Base-by-base conservation (phyloP, 2,113 vertebrate species). In the Rhea americana region DNA sequence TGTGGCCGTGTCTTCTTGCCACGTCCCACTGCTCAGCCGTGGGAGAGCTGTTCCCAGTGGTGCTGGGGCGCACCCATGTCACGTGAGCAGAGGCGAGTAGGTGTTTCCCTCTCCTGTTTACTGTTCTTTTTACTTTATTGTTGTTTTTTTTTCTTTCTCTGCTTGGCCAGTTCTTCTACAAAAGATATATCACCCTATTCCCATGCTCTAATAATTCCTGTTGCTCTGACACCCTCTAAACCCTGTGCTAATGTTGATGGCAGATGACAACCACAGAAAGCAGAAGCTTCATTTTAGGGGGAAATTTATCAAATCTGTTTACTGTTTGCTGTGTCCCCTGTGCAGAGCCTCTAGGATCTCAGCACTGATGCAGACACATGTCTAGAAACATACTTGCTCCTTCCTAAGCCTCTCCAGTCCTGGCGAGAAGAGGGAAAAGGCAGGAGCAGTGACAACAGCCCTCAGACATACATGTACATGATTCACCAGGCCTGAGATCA, bases 251-350 rank as follows among this genome's bases (percentile, higher is more conserved):
- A 85, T 24, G 90, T 91, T 78, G 82, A 90, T 22, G 82, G 87
- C 80, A 87, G 85, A 86, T 84, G 95, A 95, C 95, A 88, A 91
- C 79, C 96, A 85, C 77, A 17, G 30, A 86, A 79, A 85, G 93
- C 82, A 95, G 90, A 67, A 86, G 94, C 91, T 95, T 76, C 68
- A 48, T 92, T 95, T 96, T 93, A 84, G 73, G 77, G 89, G 50
- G 79, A 83, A 78, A 93, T 84, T 88, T 93, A 91, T 93, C 93
- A 68, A 91, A 39, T 32, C 95, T 93, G 87, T 94, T 95, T 92
- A 91, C 85, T 72, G 83, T 59, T 94, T 63, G 80, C 85, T 13
- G 14, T 24, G 45, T 96, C 93, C 76, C 91, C 45, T 3, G 41
- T 10, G 61, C 16, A 21, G 53, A 83, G 80, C 85, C 85, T 53